Evolutionary conservation across 2,113 vertebrate species (phyloP).

Genomic region (Protobothrops flavoviridis): DNA sequence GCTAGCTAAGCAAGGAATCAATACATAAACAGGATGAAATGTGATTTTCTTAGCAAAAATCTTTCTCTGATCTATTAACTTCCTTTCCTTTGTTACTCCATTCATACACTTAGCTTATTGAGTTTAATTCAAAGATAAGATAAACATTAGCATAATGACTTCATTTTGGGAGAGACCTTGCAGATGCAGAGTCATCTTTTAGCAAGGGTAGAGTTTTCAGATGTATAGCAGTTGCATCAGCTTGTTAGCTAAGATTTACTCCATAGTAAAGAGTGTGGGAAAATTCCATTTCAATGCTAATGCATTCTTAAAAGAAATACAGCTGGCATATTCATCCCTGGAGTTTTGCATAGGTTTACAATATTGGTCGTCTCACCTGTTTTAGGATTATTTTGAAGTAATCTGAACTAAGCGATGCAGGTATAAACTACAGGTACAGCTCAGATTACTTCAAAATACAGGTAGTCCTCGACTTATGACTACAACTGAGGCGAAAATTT

Average conservation of each 20-base stretch:
- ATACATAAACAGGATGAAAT: neutral
- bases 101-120: neutral
- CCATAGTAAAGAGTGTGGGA: constrained; percentile 21
- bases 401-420: constrained; percentile 36
- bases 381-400: constrained; percentile 9
- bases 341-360: constrained; percentile 38
- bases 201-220: neutral
- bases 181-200: neutral
- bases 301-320: neutral
- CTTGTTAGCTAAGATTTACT: rapidly evolving
- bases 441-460: neutral
- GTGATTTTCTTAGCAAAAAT: neutral
- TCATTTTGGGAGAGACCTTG: neutral
- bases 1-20: too few species aligned
- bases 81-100: neutral
- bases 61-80: neutral
- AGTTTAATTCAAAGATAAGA: neutral
- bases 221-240: rapidly evolving
- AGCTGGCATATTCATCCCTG: constrained; percentile 5
- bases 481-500: neutral
- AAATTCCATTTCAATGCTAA: constrained; percentile 45
- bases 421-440: neutral
- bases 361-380: constrained; percentile 21
- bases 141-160: neutral
- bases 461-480: neutral